These are phyloP conservation scores for Carcina quercana DNA, from an alignment of 2,888 invertebrate species.

Conservation along the genomic window DNA sequence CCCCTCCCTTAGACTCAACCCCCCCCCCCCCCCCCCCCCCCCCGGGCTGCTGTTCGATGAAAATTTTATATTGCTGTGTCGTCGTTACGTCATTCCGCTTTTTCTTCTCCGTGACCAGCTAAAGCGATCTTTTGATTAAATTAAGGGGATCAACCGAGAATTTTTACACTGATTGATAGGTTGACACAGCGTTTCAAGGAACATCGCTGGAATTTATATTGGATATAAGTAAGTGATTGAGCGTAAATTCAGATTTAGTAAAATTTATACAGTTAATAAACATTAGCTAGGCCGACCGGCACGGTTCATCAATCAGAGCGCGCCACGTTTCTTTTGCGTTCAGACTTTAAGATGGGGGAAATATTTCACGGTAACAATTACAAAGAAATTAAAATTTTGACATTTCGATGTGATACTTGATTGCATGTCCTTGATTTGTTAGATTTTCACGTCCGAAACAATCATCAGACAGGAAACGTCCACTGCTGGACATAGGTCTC, in stretches of 20 bases:
- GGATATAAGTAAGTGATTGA: slow-evolving; percentile 67
- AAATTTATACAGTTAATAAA: slow-evolving; percentile 63
- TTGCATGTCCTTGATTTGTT: too few relatives aligned
- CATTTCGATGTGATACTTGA: too few relatives aligned
- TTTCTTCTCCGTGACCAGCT: slow-evolving; percentile 64
- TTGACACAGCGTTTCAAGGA: slow-evolving; percentile 68
- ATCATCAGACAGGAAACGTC: too few relatives aligned
- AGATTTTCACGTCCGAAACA: too few relatives aligned
- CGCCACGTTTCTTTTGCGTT: too few relatives aligned
- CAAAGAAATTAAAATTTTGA: too few relatives aligned
- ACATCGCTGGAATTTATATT: slow-evolving; percentile 65
- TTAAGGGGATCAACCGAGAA: slow-evolving; percentile 69
- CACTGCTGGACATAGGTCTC: too few relatives aligned
- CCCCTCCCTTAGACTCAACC: slow-evolving; percentile 33
- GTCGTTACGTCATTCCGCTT: slow-evolving; percentile 64
- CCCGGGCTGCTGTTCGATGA: slow-evolving; percentile 46
- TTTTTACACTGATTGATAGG: slow-evolving; percentile 72
- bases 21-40: slow-evolving; percentile 25
- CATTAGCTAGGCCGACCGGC: slow-evolving; percentile 37
- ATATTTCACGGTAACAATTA: too few relatives aligned
- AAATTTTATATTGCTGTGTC: slow-evolving; percentile 66
- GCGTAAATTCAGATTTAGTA: slow-evolving; percentile 47
- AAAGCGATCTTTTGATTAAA: slow-evolving; percentile 73
- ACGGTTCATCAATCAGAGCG: slow-evolving; percentile 32
- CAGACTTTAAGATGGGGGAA: too few relatives aligned